Percentiles rank a stretch among this genome's conserved stretches.
Conservation (phyloP, 2,888 invertebrate species). For the Tetranychus piercei region DNA sequence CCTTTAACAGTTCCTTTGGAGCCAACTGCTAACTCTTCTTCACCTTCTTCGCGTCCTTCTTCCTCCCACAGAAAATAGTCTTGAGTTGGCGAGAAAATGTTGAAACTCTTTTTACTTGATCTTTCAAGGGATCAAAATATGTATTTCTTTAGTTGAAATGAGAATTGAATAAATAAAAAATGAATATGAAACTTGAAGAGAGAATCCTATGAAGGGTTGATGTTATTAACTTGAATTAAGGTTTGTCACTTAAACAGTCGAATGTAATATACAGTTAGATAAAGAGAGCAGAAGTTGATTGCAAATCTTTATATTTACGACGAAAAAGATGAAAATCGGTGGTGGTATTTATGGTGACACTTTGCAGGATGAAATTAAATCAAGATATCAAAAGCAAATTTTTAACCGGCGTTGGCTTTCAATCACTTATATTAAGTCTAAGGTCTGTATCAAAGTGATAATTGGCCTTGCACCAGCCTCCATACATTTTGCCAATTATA, state of each 20-base stretch:
- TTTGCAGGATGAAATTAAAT: neutral
- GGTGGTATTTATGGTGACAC: too few species aligned
- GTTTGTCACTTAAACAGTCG: too few species aligned
- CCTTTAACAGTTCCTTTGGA: neutral
- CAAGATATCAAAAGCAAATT: neutral
- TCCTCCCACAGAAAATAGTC: conserved; percentile 1
- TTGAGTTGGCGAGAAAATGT: neutral
- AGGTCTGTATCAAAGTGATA: neutral
- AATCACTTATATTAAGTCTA: neutral
- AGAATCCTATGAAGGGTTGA: too few species aligned
- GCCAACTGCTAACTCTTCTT: neutral
- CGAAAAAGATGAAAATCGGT: too few species aligned
- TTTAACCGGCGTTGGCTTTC: neutral
- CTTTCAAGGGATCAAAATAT: neutral
- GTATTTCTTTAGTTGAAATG: too few species aligned
- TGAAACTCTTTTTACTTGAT: neutral
- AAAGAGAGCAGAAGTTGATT: too few species aligned
- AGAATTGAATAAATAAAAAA: too few species aligned
- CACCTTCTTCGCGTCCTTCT: neutral
- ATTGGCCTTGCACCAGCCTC: neutral
- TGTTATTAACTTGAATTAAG: too few species aligned
- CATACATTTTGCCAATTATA: neutral
- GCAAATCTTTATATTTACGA: too few species aligned
- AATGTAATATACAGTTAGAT: too few species aligned
- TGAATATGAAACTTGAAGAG: too few species aligned